phyloP scores from a whole-genome alignment of 2,797 vertebrate genomes.

The Amniataba percoides region DNA sequence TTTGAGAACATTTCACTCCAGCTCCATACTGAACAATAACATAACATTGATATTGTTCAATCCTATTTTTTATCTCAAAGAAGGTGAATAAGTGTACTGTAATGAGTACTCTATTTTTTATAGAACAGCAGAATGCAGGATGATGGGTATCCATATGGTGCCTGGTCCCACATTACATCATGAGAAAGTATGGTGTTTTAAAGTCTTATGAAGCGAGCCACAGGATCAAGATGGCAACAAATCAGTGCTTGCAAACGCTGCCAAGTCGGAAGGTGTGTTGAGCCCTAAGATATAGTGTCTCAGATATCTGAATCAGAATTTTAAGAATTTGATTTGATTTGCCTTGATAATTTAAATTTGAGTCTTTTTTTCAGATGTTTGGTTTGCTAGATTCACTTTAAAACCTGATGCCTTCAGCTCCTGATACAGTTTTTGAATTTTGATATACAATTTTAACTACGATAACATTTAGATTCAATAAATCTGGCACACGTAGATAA shows the following conservation, averaged over 20 bases:
- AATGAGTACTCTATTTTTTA: neutral
- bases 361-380: neutral
- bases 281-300: neutral
- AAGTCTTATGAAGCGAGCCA: neutral
- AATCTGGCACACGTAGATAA: neutral
- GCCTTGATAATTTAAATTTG: neutral
- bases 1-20: neutral
- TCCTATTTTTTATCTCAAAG: neutral
- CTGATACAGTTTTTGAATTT: neutral
- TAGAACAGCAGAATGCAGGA: neutral
- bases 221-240: slow-evolving; percentile 13
- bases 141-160: neutral
- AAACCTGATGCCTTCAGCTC: neutral
- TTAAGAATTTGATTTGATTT: neutral
- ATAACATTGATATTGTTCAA: neutral
- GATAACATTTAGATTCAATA: neutral
- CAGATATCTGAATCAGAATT: neutral
- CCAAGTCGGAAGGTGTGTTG: neutral
- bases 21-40: neutral
- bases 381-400: neutral
- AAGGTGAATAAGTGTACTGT: neutral
- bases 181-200: neutral
- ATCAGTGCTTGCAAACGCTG: neutral
- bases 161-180: neutral
- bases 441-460: neutral